Conservation (phyloP, 2,888 invertebrate genomes). For the Drosophila mayaguana region DNA sequence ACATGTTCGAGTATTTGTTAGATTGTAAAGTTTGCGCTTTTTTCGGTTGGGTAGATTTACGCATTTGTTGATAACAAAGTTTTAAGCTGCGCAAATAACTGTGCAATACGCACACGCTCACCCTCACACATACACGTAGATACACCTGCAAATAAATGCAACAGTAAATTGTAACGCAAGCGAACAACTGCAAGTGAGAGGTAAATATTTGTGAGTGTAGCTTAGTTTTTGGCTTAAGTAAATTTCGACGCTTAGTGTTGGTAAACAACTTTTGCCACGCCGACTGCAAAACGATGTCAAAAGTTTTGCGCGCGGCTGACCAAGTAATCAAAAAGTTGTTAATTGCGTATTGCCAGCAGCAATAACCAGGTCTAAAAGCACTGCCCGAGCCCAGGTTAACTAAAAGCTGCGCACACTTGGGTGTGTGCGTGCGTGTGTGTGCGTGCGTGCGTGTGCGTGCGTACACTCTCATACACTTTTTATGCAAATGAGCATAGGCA, state of each 20-base stretch:
- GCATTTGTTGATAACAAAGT: slow-evolving; percentile 78
- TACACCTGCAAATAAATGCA: slow-evolving; percentile 22
- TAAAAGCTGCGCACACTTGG: not conserved
- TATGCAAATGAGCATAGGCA: slow-evolving; percentile 45
- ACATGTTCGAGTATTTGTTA: slow-evolving; percentile 46
- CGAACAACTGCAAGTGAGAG: slow-evolving; percentile 37
- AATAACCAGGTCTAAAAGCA: slow-evolving; percentile 41
- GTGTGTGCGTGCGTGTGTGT: not conserved
- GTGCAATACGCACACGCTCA: slow-evolving; percentile 32
- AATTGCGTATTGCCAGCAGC: slow-evolving; percentile 68
- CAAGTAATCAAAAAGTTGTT: slow-evolving; percentile 75
- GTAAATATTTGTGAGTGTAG: slow-evolving; percentile 34
- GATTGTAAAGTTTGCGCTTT: slow-evolving; percentile 66
- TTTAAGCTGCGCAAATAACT: slow-evolving; percentile 75
- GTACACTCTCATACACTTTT: slow-evolving; percentile 19
- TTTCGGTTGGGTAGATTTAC: slow-evolving; percentile 71
- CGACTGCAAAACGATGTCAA: slow-evolving; percentile 65
- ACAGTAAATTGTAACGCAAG: slow-evolving; percentile 35
- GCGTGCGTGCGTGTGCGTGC: slow-evolving; percentile 1
- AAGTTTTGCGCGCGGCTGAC: slow-evolving; percentile 70
- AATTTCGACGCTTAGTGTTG: slow-evolving; percentile 50
- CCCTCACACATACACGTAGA: slow-evolving; percentile 20
- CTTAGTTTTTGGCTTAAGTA: slow-evolving; percentile 55
- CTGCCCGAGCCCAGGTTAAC: not conserved
- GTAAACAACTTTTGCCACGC: slow-evolving; percentile 49